phyloP scores from a whole-genome alignment of 1,140 invertebrate genomes.

The Argopecten irradians region DNA sequence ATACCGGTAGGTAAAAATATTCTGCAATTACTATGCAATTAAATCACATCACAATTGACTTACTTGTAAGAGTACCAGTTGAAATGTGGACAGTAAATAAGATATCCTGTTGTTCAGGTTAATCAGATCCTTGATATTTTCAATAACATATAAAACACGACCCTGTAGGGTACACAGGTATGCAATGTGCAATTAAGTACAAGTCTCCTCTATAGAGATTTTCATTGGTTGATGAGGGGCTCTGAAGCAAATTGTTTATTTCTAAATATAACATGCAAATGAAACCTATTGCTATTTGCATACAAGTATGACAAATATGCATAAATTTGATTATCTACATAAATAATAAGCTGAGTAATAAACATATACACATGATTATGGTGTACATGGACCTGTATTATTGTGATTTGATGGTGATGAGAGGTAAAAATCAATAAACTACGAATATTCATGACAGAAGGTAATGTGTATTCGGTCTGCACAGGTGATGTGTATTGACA shows the following conservation, averaged over 20 bases:
- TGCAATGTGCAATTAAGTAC: background rate
- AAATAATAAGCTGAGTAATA: background rate
- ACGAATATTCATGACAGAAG: background rate
- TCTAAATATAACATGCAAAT: constrained; percentile 18
- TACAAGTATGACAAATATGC: background rate
- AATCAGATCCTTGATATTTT: background rate
- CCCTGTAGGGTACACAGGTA: background rate
- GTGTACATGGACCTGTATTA: background rate
- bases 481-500: background rate
- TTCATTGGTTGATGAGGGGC: background rate
- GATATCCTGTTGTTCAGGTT: background rate
- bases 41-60: background rate
- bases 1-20: background rate
- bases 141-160: no score
- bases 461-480: background rate
- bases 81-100: background rate
- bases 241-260: background rate
- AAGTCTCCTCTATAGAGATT: background rate
- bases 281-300: constrained; percentile 2
- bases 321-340: constrained; percentile 23
- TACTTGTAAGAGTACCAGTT: background rate
- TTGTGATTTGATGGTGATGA: background rate
- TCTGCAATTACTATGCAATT: background rate
- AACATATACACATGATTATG: no score
- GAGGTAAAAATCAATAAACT: background rate